These are phyloP conservation scores for Triplophysa siluroides DNA, from an alignment of 2,113 vertebrate species.

Conservation along the genomic window DNA sequence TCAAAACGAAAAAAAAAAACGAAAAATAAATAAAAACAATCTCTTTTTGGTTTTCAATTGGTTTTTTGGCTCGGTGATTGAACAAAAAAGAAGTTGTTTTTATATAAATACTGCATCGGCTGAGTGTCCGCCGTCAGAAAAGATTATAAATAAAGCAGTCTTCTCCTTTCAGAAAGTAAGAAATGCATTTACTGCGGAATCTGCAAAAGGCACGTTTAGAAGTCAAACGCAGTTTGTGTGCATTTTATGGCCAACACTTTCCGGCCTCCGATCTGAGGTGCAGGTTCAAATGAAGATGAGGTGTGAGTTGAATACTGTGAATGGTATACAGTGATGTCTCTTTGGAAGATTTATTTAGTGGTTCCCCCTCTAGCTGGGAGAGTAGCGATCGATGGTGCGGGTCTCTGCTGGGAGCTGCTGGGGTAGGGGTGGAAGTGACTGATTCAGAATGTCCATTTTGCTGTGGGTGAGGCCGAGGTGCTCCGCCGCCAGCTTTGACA, in stretches of 20 bases:
- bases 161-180: conserved; percentile 59
- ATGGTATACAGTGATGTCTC: conserved; percentile 64
- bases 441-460: conserved; percentile 88
- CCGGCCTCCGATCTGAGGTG: conserved; percentile 70
- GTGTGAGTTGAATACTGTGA: conserved; percentile 76
- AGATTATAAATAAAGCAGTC: conserved; percentile 65
- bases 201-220: conserved; percentile 71
- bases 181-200: conserved; percentile 66
- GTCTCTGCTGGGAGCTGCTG: conserved; percentile 77
- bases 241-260: conserved; percentile 60
- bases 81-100: conserved; percentile 59
- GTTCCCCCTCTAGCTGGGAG: conserved; percentile 81
- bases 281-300: conserved; percentile 70
- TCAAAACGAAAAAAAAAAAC: conserved; percentile 72
- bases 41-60: conserved; percentile 71
- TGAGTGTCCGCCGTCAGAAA: conserved; percentile 67
- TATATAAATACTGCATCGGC: conserved; percentile 74
- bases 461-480: conserved; percentile 91
- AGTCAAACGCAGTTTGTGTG: conserved; percentile 63
- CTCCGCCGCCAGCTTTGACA: conserved; percentile 90
- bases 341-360: not conserved
- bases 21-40: conserved; percentile 68
- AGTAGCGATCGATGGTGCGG: conserved; percentile 91
- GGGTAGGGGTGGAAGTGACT: conserved; percentile 72
- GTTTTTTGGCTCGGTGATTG: conserved; percentile 74